A percentile compares a stretch with the other conserved stretches of the same genome.
Conservation (phyloP, 2,888 invertebrate genomes). For the Zygogramma bicolorata region DNA sequence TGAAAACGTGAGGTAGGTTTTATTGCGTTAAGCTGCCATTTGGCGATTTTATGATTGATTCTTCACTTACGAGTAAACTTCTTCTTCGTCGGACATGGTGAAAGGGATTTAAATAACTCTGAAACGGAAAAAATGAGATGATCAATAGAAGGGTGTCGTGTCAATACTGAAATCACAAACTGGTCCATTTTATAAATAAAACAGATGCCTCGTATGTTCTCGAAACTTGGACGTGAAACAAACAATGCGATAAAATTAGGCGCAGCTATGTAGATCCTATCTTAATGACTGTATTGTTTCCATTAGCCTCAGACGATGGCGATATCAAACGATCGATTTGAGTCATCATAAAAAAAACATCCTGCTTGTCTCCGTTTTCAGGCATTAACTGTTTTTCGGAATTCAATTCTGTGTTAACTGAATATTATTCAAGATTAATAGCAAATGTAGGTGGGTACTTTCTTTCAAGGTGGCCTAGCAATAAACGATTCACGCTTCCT, state of each 20-base stretch:
- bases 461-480: too few relatives aligned
- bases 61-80: conserved; percentile 89
- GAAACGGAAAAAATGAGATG: conserved; percentile 63
- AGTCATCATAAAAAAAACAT: too few relatives aligned
- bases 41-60: background rate
- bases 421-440: too few relatives aligned
- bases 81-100: conserved; percentile 95
- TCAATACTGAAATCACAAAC: conserved; percentile 26
- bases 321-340: too few relatives aligned
- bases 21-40: conserved; percentile 46
- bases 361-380: too few relatives aligned
- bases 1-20: conserved; percentile 10
- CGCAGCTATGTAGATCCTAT: background rate
- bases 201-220: conserved; percentile 26
- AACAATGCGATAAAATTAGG: conserved; percentile 40
- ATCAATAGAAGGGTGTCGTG: conserved; percentile 2
- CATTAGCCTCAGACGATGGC: background rate
- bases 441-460: too few relatives aligned
- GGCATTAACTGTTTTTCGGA: too few relatives aligned
- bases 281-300: background rate
- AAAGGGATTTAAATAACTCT: conserved; percentile 73
- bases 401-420: too few relatives aligned
- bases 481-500: too few relatives aligned
- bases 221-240: conserved; percentile 47
- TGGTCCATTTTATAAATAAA: conserved; percentile 26